Percentiles rank a stretch among this genome's conserved stretches.
Evolutionary conservation across 2,113 vertebrate species (phyloP).

Genomic region (Mystacornis crossleyi): DNA sequence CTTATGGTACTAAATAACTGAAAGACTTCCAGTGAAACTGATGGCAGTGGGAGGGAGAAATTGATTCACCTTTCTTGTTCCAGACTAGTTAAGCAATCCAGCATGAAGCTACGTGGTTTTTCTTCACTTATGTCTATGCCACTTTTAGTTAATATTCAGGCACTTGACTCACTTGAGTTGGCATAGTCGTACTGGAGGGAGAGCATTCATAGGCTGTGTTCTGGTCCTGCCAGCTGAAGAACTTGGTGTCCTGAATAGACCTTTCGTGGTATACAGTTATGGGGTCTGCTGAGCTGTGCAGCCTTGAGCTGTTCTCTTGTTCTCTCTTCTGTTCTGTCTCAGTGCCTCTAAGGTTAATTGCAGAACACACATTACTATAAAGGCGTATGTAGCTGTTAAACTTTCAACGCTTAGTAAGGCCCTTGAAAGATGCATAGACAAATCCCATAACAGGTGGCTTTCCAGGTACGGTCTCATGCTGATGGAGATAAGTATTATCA

Average conservation of each 20-base stretch:
- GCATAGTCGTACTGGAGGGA: background rate
- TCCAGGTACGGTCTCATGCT: background rate
- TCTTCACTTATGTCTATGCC: background rate
- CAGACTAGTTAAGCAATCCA: background rate
- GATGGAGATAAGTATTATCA: background rate
- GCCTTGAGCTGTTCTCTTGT: background rate
- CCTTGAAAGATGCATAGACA: background rate
- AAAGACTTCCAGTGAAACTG: background rate
- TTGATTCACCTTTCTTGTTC: background rate
- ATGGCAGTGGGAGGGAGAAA: background rate
- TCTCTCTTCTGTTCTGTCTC: background rate
- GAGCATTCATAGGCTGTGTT: background rate
- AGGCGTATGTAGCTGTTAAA: background rate
- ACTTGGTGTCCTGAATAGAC: background rate
- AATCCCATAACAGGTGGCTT: background rate
- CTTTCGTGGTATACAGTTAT: background rate
- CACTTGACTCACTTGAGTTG: background rate
- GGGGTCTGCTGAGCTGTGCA: background rate
- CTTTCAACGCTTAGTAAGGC: background rate
- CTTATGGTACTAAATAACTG: background rate
- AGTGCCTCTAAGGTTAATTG: background rate
- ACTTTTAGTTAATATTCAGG: background rate
- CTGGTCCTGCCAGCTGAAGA: background rate
- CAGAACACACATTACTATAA: background rate
- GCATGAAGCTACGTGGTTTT: background rate